Base-by-base conservation (phyloP, 2,113 vertebrate genomes). In the Ctenomys sociabilis region DNA sequence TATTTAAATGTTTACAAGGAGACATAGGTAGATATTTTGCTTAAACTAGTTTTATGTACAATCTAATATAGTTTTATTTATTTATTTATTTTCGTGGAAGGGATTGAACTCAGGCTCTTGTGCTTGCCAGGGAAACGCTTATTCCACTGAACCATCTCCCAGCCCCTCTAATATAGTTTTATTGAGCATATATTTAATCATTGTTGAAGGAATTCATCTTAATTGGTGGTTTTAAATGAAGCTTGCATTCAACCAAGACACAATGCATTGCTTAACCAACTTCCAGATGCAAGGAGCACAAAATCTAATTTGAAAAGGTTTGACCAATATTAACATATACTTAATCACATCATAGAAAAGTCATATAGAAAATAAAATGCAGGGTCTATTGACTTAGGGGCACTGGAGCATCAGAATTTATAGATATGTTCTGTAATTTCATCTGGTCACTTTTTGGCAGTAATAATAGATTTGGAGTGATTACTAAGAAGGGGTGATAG, bases 181-280 rank as follows among this genome's bases (percentile, higher is more conserved):
- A 89, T 14, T 52, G 45, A 66, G 7, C 70, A 24, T n/a, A 70
- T 57, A 64, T 40, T 93, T 81, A 87, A 91, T 77, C 86, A 77
- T 77, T 72, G 24, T 45, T 35, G 40, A 78, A 78, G 61, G 3
- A 4, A 35, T 73, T 9, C 77, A 49, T 85, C 22, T 70, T 70
- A 88, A 64, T 78, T 84, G 81, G 90, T 96, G 40, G 81, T 72
- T 77, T n/a, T 64, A 92, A 49, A 86, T 87, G 63, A 90, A 85
- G 45, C 5, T 83, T 81, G 73, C 7, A 59, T 61, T 87, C n/a
- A 92, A 28, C 91, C 54, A 63, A 91, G 22, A 90, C 7, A 75
- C 14, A 37, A 32, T 64, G 26, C 63, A 59, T 82, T 90, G 45
- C 63, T 95, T 96, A 81, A 92, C 49, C 68, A 61, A 3, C 17